Percentiles rank a stretch among this genome's conserved stretches.
These are phyloP conservation scores for Sciurus carolinensis DNA, from an alignment of 2,797 vertebrate species.

Conservation along the genomic window DNA sequence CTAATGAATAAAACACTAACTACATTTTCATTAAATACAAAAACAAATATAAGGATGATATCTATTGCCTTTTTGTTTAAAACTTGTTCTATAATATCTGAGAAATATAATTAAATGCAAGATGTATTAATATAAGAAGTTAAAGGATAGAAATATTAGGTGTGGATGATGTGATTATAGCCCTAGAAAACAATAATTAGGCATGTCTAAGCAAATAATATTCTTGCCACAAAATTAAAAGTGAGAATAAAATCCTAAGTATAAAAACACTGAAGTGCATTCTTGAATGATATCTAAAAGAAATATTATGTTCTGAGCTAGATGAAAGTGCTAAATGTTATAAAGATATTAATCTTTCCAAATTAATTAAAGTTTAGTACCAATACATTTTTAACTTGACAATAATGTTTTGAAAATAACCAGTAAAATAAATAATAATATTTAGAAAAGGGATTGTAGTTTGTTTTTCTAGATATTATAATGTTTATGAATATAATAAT, in stretches of 20 bases:
- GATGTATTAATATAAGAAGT: background rate
- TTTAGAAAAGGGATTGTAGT: background rate
- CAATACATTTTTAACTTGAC: background rate
- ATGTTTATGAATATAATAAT: background rate
- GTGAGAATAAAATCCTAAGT: background rate
- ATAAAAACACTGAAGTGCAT: background rate
- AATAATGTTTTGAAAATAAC: background rate
- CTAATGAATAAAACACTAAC: background rate
- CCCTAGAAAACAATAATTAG: background rate
- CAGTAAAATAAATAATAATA: conserved; percentile 1
- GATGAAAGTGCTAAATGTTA: background rate
- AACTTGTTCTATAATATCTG: background rate
- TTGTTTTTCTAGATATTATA: background rate
- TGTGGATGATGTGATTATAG: background rate
- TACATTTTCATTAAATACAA: background rate
- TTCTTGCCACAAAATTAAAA: background rate
- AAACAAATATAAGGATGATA: background rate
- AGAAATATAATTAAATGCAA: background rate
- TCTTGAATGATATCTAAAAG: background rate
- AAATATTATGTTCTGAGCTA: background rate
- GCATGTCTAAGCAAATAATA: background rate
- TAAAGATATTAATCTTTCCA: background rate
- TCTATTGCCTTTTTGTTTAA: background rate
- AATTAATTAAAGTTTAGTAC: background rate
- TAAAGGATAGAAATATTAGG: background rate